phyloP scores from a whole-genome alignment of 2,888 invertebrate genomes.

The Pocota personata region DNA sequence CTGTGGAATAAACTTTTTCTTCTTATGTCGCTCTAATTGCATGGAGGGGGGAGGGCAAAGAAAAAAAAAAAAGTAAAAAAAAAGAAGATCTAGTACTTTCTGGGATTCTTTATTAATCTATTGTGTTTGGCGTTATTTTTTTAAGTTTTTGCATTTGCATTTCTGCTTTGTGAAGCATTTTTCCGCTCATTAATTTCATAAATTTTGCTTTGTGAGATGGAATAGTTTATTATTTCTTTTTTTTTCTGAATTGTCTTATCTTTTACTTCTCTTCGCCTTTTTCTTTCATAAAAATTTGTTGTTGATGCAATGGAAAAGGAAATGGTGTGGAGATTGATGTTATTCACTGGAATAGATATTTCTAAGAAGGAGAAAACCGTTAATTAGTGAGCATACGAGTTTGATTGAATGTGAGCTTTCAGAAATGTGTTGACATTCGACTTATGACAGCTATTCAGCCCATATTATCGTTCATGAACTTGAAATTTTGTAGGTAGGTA shows the following conservation, averaged over 20 bases:
- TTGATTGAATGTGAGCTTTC: background rate
- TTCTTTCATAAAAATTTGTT: background rate
- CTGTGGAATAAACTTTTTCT: slow-evolving; percentile 25
- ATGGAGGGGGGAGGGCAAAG: background rate
- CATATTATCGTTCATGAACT: no score
- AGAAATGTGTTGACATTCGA: background rate
- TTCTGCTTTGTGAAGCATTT: slow-evolving; percentile 14
- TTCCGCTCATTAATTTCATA: slow-evolving; percentile 34
- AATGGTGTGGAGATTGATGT: background rate
- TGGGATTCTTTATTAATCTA: slow-evolving; percentile 28
- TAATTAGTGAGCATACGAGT: background rate
- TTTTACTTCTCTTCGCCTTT: background rate
- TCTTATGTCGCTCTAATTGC: background rate
- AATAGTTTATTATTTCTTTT: background rate
- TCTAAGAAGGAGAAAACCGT: background rate
- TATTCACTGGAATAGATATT: background rate
- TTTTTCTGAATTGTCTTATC: slow-evolving; percentile 13
- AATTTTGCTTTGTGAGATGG: slow-evolving; percentile 16
- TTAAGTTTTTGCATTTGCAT: slow-evolving; percentile 28
- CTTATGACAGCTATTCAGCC: background rate
- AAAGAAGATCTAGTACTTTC: slow-evolving; percentile 24
- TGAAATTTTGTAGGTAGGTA: no score
- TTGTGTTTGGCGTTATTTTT: background rate
- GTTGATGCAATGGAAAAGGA: background rate
- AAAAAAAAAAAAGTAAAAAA: background rate